phyloP scores from a whole-genome alignment of 23 tunicate genomes.

The Ascidia mentula region DNA sequence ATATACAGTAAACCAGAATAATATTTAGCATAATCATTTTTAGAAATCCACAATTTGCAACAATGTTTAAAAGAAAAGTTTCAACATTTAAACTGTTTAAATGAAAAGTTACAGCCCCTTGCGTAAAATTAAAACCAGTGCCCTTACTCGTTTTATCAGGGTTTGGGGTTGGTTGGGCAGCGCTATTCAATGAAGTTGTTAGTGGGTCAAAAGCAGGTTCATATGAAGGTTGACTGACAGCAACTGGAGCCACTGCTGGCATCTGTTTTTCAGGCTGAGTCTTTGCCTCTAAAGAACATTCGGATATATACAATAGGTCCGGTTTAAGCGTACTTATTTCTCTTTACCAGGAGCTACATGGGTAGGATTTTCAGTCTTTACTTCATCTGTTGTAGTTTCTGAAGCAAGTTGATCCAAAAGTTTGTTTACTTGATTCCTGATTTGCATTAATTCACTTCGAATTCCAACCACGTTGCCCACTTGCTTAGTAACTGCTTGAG shows the following conservation, averaged over 20 bases:
- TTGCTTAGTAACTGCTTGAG: constrained; percentile 25
- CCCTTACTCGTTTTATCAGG: background rate
- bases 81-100: no score
- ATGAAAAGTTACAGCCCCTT: no score
- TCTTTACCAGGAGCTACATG: background rate
- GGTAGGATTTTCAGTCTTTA: background rate
- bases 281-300: background rate
- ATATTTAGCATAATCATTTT: no score
- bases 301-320: background rate
- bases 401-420: constrained; percentile 52
- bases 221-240: constrained; percentile 19
- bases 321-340: background rate
- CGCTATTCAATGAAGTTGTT: background rate
- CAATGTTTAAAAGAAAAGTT: no score
- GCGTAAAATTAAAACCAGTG: no score
- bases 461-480: background rate
- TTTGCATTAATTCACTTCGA: constrained; percentile 48
- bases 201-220: constrained; percentile 64
- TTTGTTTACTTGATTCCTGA: constrained; percentile 62
- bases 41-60: no score
- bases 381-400: background rate
- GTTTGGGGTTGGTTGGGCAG: background rate
- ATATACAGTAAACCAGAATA: no score
- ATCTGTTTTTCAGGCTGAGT: constrained; percentile 8
- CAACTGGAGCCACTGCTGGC: constrained; percentile 13